A percentile compares a stretch with the other conserved stretches of the same genome.
phyloP scores from a whole-genome alignment of 2,113 vertebrate genomes.

The Brienomyrus longianalis region DNA sequence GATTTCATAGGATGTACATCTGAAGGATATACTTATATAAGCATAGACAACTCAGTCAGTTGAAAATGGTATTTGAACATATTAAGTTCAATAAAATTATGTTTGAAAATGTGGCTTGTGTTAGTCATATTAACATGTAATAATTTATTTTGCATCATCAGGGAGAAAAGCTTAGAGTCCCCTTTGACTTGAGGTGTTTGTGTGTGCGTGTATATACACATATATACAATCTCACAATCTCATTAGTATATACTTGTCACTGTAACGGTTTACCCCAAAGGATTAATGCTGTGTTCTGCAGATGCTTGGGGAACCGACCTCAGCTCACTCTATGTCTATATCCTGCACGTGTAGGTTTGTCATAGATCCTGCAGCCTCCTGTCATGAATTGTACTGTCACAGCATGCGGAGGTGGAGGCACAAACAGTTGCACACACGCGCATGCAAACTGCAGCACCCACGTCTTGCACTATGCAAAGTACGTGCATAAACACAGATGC shows the following conservation, averaged over 20 bases:
- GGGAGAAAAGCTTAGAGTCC: background rate
- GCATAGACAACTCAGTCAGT: background rate
- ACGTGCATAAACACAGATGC: background rate
- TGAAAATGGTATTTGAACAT: background rate
- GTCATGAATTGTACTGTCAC: background rate
- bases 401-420: background rate
- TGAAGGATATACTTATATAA: background rate
- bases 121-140: background rate
- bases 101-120: background rate
- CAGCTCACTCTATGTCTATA: background rate
- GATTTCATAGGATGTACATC: background rate
- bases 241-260: background rate
- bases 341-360: background rate
- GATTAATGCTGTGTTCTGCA: background rate
- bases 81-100: background rate
- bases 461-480: background rate
- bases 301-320: background rate
- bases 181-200: background rate
- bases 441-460: background rate
- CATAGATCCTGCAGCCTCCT: background rate
- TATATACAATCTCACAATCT: background rate
- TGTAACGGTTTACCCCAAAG: background rate
- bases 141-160: background rate
- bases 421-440: background rate
- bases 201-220: background rate